phyloP scores from a whole-genome alignment of 2,888 invertebrate genomes.

The Biston stratarius region DNA sequence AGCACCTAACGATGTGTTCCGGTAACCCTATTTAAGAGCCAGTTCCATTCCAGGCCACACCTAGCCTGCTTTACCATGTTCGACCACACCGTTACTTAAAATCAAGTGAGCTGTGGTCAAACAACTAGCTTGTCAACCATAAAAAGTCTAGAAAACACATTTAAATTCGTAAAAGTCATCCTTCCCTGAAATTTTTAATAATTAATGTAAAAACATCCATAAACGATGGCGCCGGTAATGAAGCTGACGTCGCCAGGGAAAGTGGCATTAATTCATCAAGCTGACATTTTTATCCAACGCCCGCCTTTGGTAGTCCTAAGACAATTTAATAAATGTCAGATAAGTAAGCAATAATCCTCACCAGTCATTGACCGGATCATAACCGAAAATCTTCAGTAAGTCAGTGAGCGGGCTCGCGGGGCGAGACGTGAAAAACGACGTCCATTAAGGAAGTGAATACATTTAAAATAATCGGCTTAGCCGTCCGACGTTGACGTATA shows the following conservation, averaged over 20 bases:
- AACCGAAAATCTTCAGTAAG: conserved; percentile 84
- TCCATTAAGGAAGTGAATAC: conserved; percentile 87
- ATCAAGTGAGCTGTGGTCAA: too few species aligned
- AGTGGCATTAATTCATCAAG: conserved; percentile 54
- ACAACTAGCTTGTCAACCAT: too few species aligned
- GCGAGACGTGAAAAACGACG: conserved; percentile 82
- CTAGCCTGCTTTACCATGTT: too few species aligned
- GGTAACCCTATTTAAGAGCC: too few species aligned
- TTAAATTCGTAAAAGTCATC: not conserved
- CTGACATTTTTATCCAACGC: conserved; percentile 55
- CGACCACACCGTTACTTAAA: too few species aligned
- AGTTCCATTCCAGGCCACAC: too few species aligned
- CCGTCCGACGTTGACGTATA: conserved; percentile 86
- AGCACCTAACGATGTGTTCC: too few species aligned
- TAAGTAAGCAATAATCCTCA: conserved; percentile 73
- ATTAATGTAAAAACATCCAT: conserved; percentile 17
- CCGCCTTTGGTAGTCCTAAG: conserved; percentile 56
- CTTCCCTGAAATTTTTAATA: not conserved
- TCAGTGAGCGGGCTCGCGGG: conserved; percentile 71
- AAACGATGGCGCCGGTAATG: conserved; percentile 42
- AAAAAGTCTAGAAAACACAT: not conserved
- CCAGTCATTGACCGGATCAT: conserved; percentile 85
- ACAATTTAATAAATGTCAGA: conserved; percentile 76
- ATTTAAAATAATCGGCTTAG: conserved; percentile 87
- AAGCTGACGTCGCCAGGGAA: conserved; percentile 44